phyloP scores from a whole-genome alignment of 2,888 invertebrate species.

The Neuroscelio doddi region DNA sequence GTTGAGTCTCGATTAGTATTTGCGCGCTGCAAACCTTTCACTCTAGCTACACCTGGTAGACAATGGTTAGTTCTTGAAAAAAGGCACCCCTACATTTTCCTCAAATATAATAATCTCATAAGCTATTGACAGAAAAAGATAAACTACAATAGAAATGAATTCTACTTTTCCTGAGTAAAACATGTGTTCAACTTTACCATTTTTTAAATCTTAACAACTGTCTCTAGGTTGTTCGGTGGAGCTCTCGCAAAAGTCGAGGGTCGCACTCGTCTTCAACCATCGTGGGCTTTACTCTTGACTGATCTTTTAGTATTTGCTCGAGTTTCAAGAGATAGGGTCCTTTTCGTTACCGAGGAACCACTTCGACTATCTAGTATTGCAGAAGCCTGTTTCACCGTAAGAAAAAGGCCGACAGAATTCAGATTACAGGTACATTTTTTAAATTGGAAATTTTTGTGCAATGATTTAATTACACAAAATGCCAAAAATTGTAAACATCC shows the following conservation, averaged over 20 bases:
- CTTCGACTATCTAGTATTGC: conserved; percentile 84
- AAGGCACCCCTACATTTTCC: too few relatives aligned
- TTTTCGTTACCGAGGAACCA: conserved; percentile 91
- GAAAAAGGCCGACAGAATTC: conserved; percentile 91
- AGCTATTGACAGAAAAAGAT: too few relatives aligned
- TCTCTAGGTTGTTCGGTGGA: conserved; percentile 82
- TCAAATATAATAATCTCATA: too few relatives aligned
- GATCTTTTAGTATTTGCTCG: conserved; percentile 90
- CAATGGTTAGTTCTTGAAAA: conserved; percentile 85
- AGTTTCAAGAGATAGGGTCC: conserved; percentile 87
- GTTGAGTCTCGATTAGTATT: conserved; percentile 91
- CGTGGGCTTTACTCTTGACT: conserved; percentile 89
- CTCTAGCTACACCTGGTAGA: conserved; percentile 85
- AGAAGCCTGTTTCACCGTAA: conserved; percentile 88
- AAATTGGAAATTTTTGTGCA: not conserved
- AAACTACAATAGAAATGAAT: too few relatives aligned
- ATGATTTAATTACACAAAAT: too few relatives aligned
- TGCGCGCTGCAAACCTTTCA: conserved; percentile 92
- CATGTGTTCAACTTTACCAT: too few relatives aligned
- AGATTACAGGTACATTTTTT: conserved; percentile 77
- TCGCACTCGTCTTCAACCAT: conserved; percentile 82
- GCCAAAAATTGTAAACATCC: too few relatives aligned
- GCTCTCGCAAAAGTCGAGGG: conserved; percentile 89
- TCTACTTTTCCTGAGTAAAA: too few relatives aligned
- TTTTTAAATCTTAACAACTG: too few relatives aligned